Evolutionary conservation across 1,140 invertebrate species (phyloP).

Genomic region (Lycorma delicatula): DNA sequence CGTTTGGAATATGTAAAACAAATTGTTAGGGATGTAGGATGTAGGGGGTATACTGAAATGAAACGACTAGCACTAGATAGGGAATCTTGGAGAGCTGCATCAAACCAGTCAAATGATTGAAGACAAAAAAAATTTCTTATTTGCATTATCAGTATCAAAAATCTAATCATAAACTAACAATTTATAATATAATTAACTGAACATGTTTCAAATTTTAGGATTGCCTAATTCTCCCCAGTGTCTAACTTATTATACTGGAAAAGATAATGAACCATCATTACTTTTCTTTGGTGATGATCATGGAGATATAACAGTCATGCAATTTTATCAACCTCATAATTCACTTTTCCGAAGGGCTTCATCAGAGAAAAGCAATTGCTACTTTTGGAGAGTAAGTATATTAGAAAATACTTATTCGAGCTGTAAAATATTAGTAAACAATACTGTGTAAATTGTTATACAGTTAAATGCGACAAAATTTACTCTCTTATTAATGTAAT

Average conservation of each 20-base stretch:
- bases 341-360: constrained; percentile 40
- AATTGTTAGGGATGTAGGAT: too few relatives aligned
- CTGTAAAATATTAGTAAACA: not conserved
- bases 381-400: constrained; percentile 44
- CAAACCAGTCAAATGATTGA: too few relatives aligned
- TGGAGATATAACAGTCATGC: constrained; percentile 39
- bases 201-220: constrained; percentile 13
- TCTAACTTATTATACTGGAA: constrained; percentile 19
- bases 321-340: constrained; percentile 40
- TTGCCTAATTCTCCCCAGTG: constrained; percentile 21
- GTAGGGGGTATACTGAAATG: too few relatives aligned
- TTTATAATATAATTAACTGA: too few relatives aligned
- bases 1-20: too few relatives aligned
- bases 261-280: constrained; percentile 27
- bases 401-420: not conserved
- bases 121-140: too few relatives aligned
- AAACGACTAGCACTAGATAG: too few relatives aligned
- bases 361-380: constrained; percentile 41
- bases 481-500: not conserved
- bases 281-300: constrained; percentile 42
- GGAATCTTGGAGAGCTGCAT: too few relatives aligned
- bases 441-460: not conserved
- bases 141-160: too few relatives aligned
- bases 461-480: not conserved
- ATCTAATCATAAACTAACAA: too few relatives aligned